Conservation (phyloP, 1,140 invertebrate species). For the Drosophila yakuba region DNA sequence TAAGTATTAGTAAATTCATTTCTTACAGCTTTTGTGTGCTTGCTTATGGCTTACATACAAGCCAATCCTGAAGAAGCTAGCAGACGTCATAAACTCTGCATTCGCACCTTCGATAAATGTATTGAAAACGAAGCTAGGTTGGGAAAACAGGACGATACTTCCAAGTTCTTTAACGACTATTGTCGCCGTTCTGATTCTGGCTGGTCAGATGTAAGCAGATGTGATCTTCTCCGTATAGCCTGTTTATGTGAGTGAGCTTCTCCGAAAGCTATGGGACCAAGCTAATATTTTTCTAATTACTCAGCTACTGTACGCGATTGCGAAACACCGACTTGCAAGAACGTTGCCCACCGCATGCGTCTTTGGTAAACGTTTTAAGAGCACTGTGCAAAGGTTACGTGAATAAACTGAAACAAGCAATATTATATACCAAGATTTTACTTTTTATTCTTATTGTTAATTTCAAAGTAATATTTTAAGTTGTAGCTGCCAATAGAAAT, state of each 20-base stretch:
- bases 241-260: background rate
- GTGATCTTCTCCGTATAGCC: background rate
- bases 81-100: background rate
- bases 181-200: background rate
- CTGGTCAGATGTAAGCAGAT: background rate
- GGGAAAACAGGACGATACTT: background rate
- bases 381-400: no score
- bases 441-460: no score
- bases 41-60: background rate
- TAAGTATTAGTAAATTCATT: background rate
- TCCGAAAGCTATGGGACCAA: background rate
- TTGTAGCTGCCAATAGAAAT: no score
- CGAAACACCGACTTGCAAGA: conserved; percentile 1
- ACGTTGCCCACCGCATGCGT: background rate
- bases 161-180: background rate
- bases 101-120: background rate
- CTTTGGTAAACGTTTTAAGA: background rate
- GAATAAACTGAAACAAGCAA: background rate
- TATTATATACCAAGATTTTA: no score
- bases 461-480: no score
- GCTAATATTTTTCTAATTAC: background rate
- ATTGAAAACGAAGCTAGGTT: background rate
- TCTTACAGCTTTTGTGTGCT: background rate
- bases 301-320: conserved; percentile 1
- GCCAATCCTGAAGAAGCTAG: background rate